Evolutionary conservation across 2,113 vertebrate species (phyloP).

Genomic region (Cisticola juncidis): DNA sequence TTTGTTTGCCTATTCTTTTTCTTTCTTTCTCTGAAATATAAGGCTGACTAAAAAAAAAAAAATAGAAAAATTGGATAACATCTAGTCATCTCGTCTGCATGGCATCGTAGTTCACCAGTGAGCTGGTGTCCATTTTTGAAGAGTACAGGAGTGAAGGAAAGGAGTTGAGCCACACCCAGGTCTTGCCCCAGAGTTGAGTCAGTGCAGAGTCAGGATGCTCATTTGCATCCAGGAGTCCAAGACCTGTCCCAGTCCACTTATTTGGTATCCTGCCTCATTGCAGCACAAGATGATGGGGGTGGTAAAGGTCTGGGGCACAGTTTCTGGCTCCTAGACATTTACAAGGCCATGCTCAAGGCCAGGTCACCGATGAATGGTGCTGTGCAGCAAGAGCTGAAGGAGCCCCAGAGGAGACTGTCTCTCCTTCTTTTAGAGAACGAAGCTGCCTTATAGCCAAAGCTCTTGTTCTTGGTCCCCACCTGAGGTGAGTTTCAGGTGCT

Average conservation of each 20-base stretch:
- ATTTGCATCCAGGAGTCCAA: not conserved
- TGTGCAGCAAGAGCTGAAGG: not conserved
- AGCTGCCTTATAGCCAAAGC: not conserved
- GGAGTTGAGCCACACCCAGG: not conserved
- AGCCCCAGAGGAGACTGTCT: not conserved
- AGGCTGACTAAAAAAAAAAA: not conserved
- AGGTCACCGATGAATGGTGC: accelerated
- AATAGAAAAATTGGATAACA: not conserved
- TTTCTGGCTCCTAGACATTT: not conserved
- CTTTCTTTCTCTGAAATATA: not conserved
- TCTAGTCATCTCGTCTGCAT: not conserved
- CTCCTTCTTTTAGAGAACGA: not conserved
- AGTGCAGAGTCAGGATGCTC: not conserved
- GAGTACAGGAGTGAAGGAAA: not conserved
- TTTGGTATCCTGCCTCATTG: not conserved
- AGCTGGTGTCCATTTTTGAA: not conserved
- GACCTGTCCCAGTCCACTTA: not conserved
- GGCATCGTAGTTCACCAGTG: not conserved
- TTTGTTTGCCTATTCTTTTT: not conserved
- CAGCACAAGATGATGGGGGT: not conserved
- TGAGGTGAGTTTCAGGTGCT: not conserved
- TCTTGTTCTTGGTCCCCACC: not conserved
- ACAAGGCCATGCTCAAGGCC: not conserved
- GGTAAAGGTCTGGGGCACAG: not conserved
- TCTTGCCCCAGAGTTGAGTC: not conserved